Conservation (phyloP, 1,140 invertebrate species). For the Andrena cerasifolii region DNA sequence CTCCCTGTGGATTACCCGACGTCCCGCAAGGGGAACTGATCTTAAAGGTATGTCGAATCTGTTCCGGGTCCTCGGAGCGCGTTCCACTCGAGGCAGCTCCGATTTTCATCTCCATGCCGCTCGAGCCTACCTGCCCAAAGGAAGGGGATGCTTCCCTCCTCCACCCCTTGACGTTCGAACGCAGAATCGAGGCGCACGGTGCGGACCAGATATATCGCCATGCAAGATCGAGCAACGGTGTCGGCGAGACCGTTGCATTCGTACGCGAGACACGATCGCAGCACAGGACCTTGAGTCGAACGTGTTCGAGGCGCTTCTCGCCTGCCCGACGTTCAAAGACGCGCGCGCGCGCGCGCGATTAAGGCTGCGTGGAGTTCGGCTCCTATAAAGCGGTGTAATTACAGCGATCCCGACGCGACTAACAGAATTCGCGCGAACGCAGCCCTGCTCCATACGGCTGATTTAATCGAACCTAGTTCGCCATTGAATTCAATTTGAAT, state of each 20-base stretch:
- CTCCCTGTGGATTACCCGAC: constrained; percentile 58
- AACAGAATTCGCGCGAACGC: not conserved
- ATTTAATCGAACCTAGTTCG: constrained; percentile 23
- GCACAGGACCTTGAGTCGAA: constrained; percentile 19
- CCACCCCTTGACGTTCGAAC: no score
- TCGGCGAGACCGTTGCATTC: not conserved
- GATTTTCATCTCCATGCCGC: not conserved
- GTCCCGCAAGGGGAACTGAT: constrained; percentile 45
- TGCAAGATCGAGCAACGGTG: not conserved
- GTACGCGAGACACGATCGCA: not conserved
- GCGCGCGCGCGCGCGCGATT: constrained; percentile 1
- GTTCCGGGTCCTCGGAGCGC: no score
- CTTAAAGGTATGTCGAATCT: constrained; percentile 30
- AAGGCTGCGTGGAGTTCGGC: constrained; percentile 9
- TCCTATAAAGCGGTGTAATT: constrained; percentile 17
- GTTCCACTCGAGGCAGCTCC: not conserved
- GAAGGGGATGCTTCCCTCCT: no score
- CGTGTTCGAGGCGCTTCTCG: constrained; percentile 9
- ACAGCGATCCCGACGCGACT: not conserved
- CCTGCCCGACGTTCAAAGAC: constrained; percentile 7
- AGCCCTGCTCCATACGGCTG: not conserved
- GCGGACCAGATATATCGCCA: no score
- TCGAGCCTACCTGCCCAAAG: no score
- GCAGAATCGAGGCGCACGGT: no score
- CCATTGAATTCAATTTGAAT: not conserved